phyloP scores from a whole-genome alignment of 2,888 invertebrate genomes.

The Ametastegia equiseti region DNA sequence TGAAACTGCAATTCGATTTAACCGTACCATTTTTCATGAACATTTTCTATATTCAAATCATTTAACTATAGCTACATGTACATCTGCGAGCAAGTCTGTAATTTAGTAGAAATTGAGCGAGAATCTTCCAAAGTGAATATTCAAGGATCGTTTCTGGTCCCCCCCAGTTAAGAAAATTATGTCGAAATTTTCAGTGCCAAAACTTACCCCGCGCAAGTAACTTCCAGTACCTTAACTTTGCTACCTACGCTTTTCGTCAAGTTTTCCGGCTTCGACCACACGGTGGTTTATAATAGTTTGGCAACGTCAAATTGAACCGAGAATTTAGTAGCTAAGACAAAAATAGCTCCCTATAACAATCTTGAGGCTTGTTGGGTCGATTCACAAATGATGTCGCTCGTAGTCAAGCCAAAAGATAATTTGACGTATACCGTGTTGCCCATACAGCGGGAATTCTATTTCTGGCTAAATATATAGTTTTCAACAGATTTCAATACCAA shows the following conservation, averaged over 20 bases:
- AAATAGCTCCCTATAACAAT: slow-evolving; percentile 16
- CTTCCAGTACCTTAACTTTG: not conserved
- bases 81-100: not conserved
- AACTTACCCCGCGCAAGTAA: slow-evolving; percentile 4
- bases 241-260: not conserved
- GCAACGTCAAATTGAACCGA: not conserved
- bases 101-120: not conserved
- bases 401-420: not conserved
- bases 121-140: slow-evolving; percentile 11
- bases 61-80: not conserved
- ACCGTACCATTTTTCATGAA: not conserved
- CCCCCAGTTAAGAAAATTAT: slow-evolving; percentile 5
- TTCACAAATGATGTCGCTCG: slow-evolving; percentile 13
- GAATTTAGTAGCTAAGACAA: not conserved
- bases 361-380: not conserved
- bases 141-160: not conserved
- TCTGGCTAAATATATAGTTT: not conserved
- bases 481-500: not conserved
- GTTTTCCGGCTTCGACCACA: not conserved
- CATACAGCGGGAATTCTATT: not conserved
- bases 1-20: no score
- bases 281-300: not conserved
- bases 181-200: not conserved
- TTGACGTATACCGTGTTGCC: not conserved
- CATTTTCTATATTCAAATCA: not conserved